These are phyloP conservation scores for Dryadula phaetusa DNA, from an alignment of 2,888 invertebrate genomes.

Conservation along the genomic window DNA sequence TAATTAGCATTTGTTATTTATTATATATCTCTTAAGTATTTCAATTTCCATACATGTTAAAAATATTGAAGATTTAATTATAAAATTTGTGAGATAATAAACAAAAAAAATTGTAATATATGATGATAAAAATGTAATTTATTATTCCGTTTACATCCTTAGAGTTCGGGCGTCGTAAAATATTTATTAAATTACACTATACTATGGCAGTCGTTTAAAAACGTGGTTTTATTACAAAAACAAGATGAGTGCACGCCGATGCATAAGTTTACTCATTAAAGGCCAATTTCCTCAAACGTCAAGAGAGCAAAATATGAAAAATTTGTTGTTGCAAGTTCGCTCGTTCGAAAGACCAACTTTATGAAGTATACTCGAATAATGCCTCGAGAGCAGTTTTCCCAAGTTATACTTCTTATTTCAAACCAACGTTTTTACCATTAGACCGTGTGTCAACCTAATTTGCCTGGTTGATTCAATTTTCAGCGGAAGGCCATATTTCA, in stretches of 20 bases:
- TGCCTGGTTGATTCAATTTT: slow-evolving; percentile 77
- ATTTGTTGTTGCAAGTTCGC: slow-evolving; percentile 54
- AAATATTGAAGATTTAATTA: background rate
- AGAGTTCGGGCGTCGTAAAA: slow-evolving; percentile 35
- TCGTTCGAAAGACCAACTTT: slow-evolving; percentile 53
- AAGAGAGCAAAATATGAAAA: slow-evolving; percentile 60
- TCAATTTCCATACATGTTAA: background rate
- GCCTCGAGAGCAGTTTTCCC: slow-evolving; percentile 51
- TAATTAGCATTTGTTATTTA: slow-evolving; percentile 22
- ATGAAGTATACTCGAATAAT: slow-evolving; percentile 59
- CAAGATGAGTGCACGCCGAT: slow-evolving; percentile 53
- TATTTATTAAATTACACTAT: slow-evolving; percentile 43
- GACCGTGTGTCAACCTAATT: slow-evolving; percentile 68
- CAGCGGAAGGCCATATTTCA: slow-evolving; percentile 73
- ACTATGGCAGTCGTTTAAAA: slow-evolving; percentile 38
- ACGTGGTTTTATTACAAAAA: slow-evolving; percentile 47
- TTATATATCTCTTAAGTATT: background rate
- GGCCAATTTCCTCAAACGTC: slow-evolving; percentile 63
- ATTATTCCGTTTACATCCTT: slow-evolving; percentile 19
- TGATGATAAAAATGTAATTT: background rate
- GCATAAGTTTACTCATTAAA: slow-evolving; percentile 68
- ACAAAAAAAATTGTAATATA: background rate
- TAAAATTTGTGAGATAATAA: background rate
- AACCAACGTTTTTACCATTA: slow-evolving; percentile 53
- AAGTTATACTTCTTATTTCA: slow-evolving; percentile 50